Evolutionary conservation across 2,113 vertebrate species (phyloP).

Genomic region (Rousettus leschenaultii): DNA sequence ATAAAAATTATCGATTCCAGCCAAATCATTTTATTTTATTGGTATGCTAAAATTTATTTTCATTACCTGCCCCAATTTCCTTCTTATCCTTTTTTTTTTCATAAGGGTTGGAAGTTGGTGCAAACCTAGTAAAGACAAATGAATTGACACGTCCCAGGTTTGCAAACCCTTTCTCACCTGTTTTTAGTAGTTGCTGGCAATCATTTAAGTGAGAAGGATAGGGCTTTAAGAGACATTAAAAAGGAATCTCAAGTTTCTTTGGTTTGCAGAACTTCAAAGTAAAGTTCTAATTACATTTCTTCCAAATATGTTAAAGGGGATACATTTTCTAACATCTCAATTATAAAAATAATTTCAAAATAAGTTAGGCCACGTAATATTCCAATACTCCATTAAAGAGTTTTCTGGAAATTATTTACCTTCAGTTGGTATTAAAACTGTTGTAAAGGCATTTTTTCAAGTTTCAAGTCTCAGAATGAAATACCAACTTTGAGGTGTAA

Average conservation of each 20-base stretch:
- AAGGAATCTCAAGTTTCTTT: neutral
- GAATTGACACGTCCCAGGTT: neutral
- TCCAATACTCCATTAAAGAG: neutral
- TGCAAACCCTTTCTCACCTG: neutral
- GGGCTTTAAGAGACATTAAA: neutral
- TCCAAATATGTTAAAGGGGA: neutral
- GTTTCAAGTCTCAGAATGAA: slow-evolving; percentile 9
- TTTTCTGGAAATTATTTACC: neutral
- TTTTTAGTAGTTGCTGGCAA: neutral
- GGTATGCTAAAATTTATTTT: neutral
- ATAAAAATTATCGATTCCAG: neutral
- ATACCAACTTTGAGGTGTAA: neutral
- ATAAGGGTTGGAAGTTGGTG: neutral
- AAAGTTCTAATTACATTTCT: slow-evolving; percentile 7
- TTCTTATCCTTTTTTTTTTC: neutral
- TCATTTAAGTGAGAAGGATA: neutral
- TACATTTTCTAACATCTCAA: neutral
- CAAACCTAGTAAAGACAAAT: neutral
- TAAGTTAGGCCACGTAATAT: neutral
- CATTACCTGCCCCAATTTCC: neutral
- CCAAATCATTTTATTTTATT: neutral
- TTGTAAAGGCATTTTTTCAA: neutral
- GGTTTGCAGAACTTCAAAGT: neutral
- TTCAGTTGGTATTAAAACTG: neutral
- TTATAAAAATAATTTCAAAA: neutral